Evolutionary conservation across 2,888 invertebrate genomes (phyloP).

Genomic region (Operophtera brumata): DNA sequence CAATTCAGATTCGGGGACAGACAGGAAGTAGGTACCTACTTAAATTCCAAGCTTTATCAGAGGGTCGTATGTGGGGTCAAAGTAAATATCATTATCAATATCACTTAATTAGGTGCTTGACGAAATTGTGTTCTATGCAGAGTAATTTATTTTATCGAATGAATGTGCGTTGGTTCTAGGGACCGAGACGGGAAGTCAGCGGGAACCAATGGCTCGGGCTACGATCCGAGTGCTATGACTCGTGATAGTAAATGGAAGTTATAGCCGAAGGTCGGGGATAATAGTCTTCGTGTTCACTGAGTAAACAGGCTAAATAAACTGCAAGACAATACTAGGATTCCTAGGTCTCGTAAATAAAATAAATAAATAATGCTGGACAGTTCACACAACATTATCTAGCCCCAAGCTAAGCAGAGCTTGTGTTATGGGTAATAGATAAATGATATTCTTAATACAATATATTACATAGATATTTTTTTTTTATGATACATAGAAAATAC

Average conservation of each 20-base stretch:
- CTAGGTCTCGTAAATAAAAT: too few species aligned
- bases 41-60: conserved; percentile 51
- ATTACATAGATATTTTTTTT: too few species aligned
- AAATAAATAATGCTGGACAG: too few species aligned
- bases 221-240: conserved; percentile 16
- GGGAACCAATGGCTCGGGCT: conserved; percentile 24
- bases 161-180: conserved; percentile 29
- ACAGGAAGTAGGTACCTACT: too few species aligned
- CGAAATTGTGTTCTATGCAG: conserved; percentile 38
- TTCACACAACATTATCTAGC: too few species aligned
- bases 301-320: not conserved
- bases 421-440: too few species aligned
- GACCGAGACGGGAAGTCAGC: conserved; percentile 27
- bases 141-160: conserved; percentile 31
- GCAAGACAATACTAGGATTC: not conserved
- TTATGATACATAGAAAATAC: too few species aligned
- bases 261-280: conserved; percentile 14
- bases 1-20: too few species aligned
- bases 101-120: conserved; percentile 59
- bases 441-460: too few species aligned
- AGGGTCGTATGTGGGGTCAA: conserved; percentile 63
- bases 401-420: too few species aligned
- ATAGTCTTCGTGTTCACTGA: conserved; percentile 11
- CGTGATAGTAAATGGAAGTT: conserved; percentile 17
- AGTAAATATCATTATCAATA: conserved; percentile 61